These are phyloP conservation scores for Diadophis punctatus DNA, from an alignment of 2,113 vertebrate species.

Conservation along the genomic window DNA sequence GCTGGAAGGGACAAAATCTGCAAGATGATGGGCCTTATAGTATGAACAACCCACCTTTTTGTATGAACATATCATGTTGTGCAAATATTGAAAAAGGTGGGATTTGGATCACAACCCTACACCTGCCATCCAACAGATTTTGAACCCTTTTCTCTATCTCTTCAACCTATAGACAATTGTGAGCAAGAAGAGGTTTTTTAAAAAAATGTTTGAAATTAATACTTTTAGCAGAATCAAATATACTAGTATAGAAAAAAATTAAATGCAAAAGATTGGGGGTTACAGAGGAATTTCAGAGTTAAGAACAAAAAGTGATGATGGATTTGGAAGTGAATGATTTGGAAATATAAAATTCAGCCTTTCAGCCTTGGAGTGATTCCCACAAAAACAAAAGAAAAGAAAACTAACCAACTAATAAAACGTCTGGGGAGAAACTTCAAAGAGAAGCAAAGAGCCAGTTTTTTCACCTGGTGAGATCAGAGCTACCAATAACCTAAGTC, in stretches of 20 bases:
- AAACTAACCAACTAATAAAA: neutral
- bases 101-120: neutral
- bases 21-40: neutral
- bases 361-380: neutral
- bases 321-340: neutral
- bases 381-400: neutral
- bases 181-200: neutral
- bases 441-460: neutral
- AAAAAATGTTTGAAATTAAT: neutral
- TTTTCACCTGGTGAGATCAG: neutral
- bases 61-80: neutral
- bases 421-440: neutral
- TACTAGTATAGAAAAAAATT: neutral
- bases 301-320: neutral
- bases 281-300: neutral
- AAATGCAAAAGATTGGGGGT: neutral
- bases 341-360: neutral
- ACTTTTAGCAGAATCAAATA: neutral
- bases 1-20: neutral
- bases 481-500: neutral
- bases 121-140: neutral
- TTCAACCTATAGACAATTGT: neutral
- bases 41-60: neutral
- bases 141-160: neutral
- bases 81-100: neutral